phyloP scores from a whole-genome alignment of 2,888 invertebrate species.

The Drosophila imparisetae region DNA sequence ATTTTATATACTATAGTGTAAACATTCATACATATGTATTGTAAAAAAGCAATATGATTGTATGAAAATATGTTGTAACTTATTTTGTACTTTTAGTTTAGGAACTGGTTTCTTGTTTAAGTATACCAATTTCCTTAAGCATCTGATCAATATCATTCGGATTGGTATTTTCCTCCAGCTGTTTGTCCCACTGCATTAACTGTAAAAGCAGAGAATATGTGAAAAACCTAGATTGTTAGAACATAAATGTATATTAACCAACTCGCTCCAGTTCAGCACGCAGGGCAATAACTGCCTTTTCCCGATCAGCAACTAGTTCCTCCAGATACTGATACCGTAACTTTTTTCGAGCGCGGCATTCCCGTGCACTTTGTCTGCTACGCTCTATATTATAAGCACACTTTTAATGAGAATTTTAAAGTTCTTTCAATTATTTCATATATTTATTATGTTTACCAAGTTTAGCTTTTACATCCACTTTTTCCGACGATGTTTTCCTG shows the following conservation, averaged over 20 bases:
- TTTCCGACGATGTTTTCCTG: slow-evolving; percentile 92
- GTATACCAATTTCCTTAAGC: slow-evolving; percentile 90
- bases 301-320: slow-evolving; percentile 96
- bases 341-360: slow-evolving; percentile 98
- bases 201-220: slow-evolving; percentile 83
- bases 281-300: slow-evolving; percentile 94
- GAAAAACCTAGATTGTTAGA: slow-evolving; percentile 5
- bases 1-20: neutral
- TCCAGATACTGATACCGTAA: slow-evolving; percentile 98
- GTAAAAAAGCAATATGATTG: neutral
- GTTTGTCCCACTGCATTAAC: slow-evolving; percentile 92
- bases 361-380: slow-evolving; percentile 98
- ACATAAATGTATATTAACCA: slow-evolving; percentile 72
- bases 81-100: slow-evolving; percentile 34
- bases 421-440: neutral
- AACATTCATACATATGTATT: neutral
- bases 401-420: neutral
- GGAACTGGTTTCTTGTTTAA: slow-evolving; percentile 88
- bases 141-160: slow-evolving; percentile 92
- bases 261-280: slow-evolving; percentile 96
- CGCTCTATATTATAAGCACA: slow-evolving; percentile 88
- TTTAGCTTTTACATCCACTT: slow-evolving; percentile 97
- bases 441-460: slow-evolving; percentile 87
- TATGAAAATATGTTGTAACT: slow-evolving; percentile 7
- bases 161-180: slow-evolving; percentile 91